These are phyloP conservation scores for Glareola pratincola DNA, from an alignment of 2,113 vertebrate species.

Conservation along the genomic window DNA sequence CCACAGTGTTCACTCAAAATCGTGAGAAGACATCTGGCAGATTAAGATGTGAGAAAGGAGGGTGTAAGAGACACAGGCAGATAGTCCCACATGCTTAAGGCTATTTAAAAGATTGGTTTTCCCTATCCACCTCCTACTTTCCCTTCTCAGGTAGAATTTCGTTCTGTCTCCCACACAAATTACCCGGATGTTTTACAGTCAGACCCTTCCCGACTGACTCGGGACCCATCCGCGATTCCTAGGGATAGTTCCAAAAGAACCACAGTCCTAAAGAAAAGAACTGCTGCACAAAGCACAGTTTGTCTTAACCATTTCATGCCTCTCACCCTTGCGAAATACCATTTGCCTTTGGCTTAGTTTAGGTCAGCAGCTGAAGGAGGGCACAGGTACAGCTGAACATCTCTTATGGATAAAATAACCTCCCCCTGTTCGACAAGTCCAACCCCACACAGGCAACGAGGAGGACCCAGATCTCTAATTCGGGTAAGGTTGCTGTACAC, in stretches of 20 bases:
- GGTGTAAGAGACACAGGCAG: background rate
- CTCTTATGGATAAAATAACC: background rate
- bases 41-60: background rate
- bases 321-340: background rate
- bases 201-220: background rate
- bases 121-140: background rate
- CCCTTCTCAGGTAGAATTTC: background rate
- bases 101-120: background rate
- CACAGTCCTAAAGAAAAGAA: background rate
- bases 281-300: background rate
- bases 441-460: fast-evolving
- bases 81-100: background rate
- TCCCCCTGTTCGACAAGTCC: background rate
- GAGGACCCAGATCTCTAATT: background rate
- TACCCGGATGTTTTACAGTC: background rate
- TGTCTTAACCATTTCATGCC: background rate
- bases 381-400: background rate
- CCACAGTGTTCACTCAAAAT: background rate
- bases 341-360: background rate
- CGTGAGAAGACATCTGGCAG: background rate
- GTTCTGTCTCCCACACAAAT: background rate
- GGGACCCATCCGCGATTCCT: background rate
- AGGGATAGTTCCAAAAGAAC: background rate
- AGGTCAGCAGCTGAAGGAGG: background rate
- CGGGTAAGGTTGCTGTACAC: background rate